A percentile compares a stretch with the other conserved stretches of the same genome.
These are phyloP conservation scores for Notechis scutatus DNA, from an alignment of 2,113 vertebrate species.

Conservation along the genomic window DNA sequence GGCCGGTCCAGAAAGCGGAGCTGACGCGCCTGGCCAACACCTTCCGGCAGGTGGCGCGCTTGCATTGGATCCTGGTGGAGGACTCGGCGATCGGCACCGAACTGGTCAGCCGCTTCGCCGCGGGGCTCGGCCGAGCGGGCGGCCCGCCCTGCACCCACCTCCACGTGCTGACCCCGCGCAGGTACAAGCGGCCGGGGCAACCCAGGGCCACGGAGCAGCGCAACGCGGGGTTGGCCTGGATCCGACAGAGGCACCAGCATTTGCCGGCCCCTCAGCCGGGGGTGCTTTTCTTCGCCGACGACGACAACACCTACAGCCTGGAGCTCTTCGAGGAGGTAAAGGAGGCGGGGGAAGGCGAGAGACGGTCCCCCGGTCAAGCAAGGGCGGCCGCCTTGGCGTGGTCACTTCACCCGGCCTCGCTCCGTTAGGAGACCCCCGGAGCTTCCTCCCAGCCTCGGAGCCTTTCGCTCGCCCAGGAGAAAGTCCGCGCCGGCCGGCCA, in stretches of 20 bases:
- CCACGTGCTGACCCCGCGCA: constrained; percentile 88
- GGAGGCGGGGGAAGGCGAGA: neutral
- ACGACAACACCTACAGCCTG: constrained; percentile 98
- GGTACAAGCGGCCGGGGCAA: constrained; percentile 90
- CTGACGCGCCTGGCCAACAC: constrained; percentile 91
- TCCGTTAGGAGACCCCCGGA: neutral
- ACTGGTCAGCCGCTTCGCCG: constrained; percentile 86
- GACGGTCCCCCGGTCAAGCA: neutral
- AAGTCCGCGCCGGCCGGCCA: neutral
- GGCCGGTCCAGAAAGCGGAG: constrained; percentile 95
- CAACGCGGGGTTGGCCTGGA: constrained; percentile 88
- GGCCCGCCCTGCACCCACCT: constrained; percentile 88
- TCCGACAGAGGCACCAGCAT: constrained; percentile 79
- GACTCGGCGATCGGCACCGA: constrained; percentile 84
- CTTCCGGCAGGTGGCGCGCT: constrained; percentile 88
- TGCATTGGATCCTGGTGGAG: constrained; percentile 96
- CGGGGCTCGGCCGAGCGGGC: constrained; percentile 50
- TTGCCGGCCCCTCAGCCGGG: constrained; percentile 74
- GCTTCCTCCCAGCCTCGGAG: neutral
- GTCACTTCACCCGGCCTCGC: neutral
- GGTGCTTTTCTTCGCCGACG: constrained; percentile 96
- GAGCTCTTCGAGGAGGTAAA: constrained; percentile 95
- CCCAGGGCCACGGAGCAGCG: constrained; percentile 95
- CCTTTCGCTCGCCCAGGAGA: neutral
- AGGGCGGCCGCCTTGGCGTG: neutral